Evolutionary conservation across 2,113 vertebrate species (phyloP).

Genomic region (Chlorodrepanis virens): DNA sequence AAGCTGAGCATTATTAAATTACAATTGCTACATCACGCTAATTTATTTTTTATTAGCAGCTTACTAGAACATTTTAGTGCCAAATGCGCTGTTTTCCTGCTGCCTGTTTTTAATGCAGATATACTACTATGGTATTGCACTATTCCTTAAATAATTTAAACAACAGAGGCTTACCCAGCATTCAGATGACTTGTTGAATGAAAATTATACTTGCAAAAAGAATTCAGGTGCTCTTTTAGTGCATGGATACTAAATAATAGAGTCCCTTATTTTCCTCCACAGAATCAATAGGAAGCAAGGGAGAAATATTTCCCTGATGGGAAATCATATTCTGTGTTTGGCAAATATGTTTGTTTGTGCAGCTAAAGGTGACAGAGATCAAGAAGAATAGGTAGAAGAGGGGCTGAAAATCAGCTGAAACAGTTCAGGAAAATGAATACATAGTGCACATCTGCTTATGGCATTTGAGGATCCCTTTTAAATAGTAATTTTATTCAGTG

Average conservation of each 20-base stretch:
- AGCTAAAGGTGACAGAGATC: background rate
- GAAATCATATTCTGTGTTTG: background rate
- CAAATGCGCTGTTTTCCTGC: background rate
- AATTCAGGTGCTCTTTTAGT: background rate
- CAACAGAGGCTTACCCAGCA: background rate
- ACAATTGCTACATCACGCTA: background rate
- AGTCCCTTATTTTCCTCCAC: background rate
- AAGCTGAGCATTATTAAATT: constrained; percentile 23
- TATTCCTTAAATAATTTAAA: background rate
- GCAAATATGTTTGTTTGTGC: background rate
- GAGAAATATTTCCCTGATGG: background rate
- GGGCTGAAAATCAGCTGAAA: background rate
- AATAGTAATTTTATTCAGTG: accelerated
- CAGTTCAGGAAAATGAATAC: background rate
- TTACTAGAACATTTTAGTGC: background rate
- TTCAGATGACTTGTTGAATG: background rate
- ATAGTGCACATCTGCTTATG: background rate
- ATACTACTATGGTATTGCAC: background rate
- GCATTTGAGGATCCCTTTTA: background rate
- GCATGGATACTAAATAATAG: background rate
- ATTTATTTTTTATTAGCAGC: constrained; percentile 21
- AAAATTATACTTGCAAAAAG: background rate
- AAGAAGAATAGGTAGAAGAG: background rate
- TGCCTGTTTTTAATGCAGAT: background rate
- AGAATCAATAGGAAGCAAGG: background rate